A percentile compares a stretch with the other conserved stretches of the same genome.
Evolutionary conservation across 2,888 invertebrate genomes (phyloP).

Genomic region (Lycophotia porphyrea): DNA sequence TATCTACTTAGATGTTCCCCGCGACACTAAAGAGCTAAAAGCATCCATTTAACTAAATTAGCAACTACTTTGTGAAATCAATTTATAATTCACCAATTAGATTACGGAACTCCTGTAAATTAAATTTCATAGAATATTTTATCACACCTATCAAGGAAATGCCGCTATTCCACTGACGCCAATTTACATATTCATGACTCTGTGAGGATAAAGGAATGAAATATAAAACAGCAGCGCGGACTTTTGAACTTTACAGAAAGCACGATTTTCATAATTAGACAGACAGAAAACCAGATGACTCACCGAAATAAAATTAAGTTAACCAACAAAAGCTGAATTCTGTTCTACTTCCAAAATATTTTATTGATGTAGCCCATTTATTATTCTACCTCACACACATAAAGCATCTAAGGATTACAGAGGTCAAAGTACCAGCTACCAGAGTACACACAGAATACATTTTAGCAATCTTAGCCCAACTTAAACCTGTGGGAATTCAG

Average conservation of each 20-base stretch:
- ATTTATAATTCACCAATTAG: slow-evolving; percentile 57
- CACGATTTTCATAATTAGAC: slow-evolving; percentile 55
- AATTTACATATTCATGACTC: slow-evolving; percentile 75
- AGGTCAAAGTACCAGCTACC: slow-evolving; percentile 41
- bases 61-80: slow-evolving; percentile 43
- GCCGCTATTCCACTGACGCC: slow-evolving; percentile 64
- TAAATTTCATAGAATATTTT: slow-evolving; percentile 63
- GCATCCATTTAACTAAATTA: slow-evolving; percentile 45
- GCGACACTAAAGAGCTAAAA: slow-evolving; percentile 33
- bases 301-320: slow-evolving; percentile 31
- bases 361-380: slow-evolving; percentile 44
- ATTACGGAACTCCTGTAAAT: slow-evolving; percentile 61
- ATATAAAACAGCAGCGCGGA: slow-evolving; percentile 66
- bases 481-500: slow-evolving; percentile 61
- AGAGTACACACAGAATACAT: slow-evolving; percentile 60
- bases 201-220: slow-evolving; percentile 66
- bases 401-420: slow-evolving; percentile 50
- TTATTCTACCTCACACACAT: slow-evolving; percentile 57
- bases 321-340: slow-evolving; percentile 17
- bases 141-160: slow-evolving; percentile 59
- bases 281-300: slow-evolving; percentile 32
- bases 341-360: slow-evolving; percentile 35
- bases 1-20: slow-evolving; percentile 11
- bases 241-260: slow-evolving; percentile 57
- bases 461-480: slow-evolving; percentile 54